Base-by-base conservation (phyloP, 2,113 vertebrate genomes). In the Lepisosteus oculatus region DNA sequence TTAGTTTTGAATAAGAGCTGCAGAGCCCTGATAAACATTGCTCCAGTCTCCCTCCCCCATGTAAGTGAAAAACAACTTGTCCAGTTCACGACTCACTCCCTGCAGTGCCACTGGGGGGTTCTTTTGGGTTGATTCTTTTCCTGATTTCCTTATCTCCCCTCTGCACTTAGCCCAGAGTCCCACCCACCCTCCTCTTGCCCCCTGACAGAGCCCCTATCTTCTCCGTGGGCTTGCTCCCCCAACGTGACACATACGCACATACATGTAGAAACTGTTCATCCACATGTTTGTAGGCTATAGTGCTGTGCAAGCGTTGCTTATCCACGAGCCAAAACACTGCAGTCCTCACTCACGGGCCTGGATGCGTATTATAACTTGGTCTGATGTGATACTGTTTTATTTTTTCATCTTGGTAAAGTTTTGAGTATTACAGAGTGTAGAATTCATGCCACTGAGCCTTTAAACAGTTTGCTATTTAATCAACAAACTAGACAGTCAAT, bases 81-180 rank as follows among this genome's bases (percentile, higher is more conserved):
- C 29, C 29, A 29, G 29, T 29, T 29, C 29, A 55, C 13, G 3
- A 3, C 45, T 8, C 15, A 3, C 65, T 54, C 65, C 44, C 14
- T 14, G 5, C 5, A 51, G 47, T 9, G 9, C 9, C 41, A 43
- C 9, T 17, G 55, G 15, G 44, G 72, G 64, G 8, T 63, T 42
- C 7, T 41, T 72, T n/a, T 72, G 41, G 8, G 56, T 61, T 47
- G 67, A 17, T 69, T 70, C 71, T 47, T 61, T 73, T 56, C 15
- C 44, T 54, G 67, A 55, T 66, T 65, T 57, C 51, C 59, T 65
- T 56, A 43, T 72, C 65, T 73, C 45, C 43, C 62, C 3, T 44
- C 14, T 17, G 41, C 67, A 43, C 56, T 61, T 59, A 17, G 63
- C 59, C 72, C 66, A 63, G 59, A 44, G 43, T 55, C 72, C 66